Conservation (phyloP, 2,113 vertebrate genomes). For the Lophius piscatorius region DNA sequence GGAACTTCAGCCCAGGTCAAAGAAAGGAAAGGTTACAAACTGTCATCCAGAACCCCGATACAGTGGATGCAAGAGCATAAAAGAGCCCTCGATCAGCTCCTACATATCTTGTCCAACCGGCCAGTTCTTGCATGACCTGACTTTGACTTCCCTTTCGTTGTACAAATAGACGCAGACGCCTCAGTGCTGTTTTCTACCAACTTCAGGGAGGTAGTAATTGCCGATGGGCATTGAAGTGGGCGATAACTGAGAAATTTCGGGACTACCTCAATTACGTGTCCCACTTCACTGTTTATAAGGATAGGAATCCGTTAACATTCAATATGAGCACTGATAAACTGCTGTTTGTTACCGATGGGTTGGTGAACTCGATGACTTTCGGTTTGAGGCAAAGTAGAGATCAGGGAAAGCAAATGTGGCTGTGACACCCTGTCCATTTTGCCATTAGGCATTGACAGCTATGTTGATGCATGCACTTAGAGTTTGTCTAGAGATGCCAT, state of each 20-base stretch:
- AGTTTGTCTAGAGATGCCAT: conserved; percentile 18
- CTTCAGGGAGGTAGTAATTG: background rate
- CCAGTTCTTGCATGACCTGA: background rate
- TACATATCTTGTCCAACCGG: background rate
- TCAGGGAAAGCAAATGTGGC: conserved; percentile 12
- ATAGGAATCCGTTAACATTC: background rate
- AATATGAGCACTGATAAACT: conserved; percentile 10
- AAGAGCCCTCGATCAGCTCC: background rate
- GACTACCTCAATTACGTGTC: background rate
- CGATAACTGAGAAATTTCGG: background rate
- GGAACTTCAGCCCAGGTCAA: background rate
- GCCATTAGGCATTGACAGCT: conserved; percentile 16
- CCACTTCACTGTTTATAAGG: background rate
- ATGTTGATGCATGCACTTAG: conserved; percentile 19
- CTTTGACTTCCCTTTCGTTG: background rate
- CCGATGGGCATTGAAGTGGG: background rate
- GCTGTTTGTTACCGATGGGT: conserved; percentile 22
- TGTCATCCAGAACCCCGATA: background rate
- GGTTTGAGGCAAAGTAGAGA: conserved; percentile 17
- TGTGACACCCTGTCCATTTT: conserved; percentile 20
- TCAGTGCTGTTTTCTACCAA: background rate
- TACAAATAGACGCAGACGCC: background rate
- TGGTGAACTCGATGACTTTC: conserved; percentile 15
- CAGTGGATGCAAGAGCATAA: background rate
- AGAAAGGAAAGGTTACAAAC: background rate